Evolutionary conservation across 1,140 invertebrate genomes (phyloP), one percentile per base, ranked within the genome.

Genomic region (Drosophila malerkotliana): DNA sequence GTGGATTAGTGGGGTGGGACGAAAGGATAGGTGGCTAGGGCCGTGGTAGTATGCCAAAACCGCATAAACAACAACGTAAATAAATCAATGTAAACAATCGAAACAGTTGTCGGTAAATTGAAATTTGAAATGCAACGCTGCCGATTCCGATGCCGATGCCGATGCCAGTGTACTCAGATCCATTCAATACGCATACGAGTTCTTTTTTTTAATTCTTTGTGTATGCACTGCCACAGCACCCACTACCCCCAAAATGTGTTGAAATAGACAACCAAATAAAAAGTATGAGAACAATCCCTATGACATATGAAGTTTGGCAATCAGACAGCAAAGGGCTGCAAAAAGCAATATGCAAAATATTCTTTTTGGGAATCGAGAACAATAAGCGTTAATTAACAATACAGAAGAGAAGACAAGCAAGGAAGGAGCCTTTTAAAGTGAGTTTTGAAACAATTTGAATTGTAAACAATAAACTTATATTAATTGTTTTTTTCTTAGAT

Each of bases 41-140:
- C 34, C 67, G 54, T 61, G 47, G 63, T 58, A 47, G 59, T 49
- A 71, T 60, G 58, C 63, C 54, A 80, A 81, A 85, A 88, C 83
- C 83, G 75, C 83, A 88, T 78, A 87, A 82, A 88, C 78, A 87
- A 82, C 74, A 82, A 82, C 71, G 83, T 79, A 87, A 88, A 87
- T 87, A 87, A 87, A 87, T 87, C 82, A 87, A 87, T 88, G 83
- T 88, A 82, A 88, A 88, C 82, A 82, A 87, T 88, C 83, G 83
- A 88, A 88, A 79, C 83, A 88, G 82, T 87, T 88, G 82, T 87
- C 82, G 83, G 83, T 87, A 82, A 87, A 87, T 87, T 82, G 82
- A 87, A 87, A 87, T 87, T 87, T 87, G 83, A 87, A 87, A 87
- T 87, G 74, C 82, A 85, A 72, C 44, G 60, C 57, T 85, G 57